Conservation (phyloP, 2,888 invertebrate species). For the Beris chalybata region DNA sequence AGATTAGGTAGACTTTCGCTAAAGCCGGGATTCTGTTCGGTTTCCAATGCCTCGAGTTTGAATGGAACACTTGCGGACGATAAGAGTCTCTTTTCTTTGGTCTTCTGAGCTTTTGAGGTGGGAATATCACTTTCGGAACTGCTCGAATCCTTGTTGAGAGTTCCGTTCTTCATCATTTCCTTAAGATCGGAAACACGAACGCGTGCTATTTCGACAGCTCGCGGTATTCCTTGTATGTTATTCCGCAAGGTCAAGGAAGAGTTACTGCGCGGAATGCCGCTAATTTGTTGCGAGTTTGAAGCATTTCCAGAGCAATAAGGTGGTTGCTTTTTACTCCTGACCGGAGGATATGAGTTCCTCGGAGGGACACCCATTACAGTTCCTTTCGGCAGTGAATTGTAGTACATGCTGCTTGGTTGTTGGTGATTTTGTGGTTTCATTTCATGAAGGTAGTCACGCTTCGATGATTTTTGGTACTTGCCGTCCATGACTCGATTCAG, state of each 20-base stretch:
- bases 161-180: conserved; percentile 53
- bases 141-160: conserved; percentile 51
- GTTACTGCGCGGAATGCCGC: conserved; percentile 64
- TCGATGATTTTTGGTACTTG: conserved; percentile 41
- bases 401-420: conserved; percentile 43
- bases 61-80: conserved; percentile 68
- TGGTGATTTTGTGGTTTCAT: conserved; percentile 53
- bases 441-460: conserved; percentile 54
- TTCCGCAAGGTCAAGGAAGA: conserved; percentile 63
- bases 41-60: conserved; percentile 60
- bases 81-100: conserved; percentile 50
- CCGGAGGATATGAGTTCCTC: conserved; percentile 65
- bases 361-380: conserved; percentile 64
- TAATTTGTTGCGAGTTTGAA: conserved; percentile 46
- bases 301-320: conserved; percentile 29
- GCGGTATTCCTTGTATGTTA: conserved; percentile 47
- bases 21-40: conserved; percentile 54
- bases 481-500: conserved; percentile 41
- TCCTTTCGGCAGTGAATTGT: conserved; percentile 55
- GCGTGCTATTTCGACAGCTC: conserved; percentile 55
- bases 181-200: conserved; percentile 54
- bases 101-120: conserved; percentile 58
- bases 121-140: conserved; percentile 63
- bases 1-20: conserved; percentile 75
- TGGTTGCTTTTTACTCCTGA: conserved; percentile 61